Evolutionary conservation across 2,888 invertebrate species (phyloP).

Genomic region (Athripsodes cinereus): DNA sequence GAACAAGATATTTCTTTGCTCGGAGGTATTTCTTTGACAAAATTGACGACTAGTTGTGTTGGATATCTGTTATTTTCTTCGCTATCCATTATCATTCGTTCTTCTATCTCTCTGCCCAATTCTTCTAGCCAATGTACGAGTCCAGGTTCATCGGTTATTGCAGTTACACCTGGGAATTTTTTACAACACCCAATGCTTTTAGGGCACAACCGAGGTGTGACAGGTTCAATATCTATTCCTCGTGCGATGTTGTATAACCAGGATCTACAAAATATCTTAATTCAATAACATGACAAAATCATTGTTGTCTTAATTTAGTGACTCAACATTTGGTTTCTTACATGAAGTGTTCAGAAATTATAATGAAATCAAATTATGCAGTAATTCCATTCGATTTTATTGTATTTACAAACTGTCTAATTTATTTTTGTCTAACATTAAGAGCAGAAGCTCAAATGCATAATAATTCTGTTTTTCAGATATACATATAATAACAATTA

Average conservation of each 20-base stretch:
- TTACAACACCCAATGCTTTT: constrained; percentile 96
- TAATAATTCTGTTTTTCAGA: too few species aligned
- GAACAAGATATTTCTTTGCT: constrained; percentile 57
- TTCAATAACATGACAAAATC: not conserved
- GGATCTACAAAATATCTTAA: constrained; percentile 43
- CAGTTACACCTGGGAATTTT: constrained; percentile 79
- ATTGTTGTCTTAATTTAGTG: too few species aligned
- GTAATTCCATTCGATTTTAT: too few species aligned
- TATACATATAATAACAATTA: too few species aligned
- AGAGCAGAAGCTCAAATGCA: too few species aligned
- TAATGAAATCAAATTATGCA: too few species aligned
- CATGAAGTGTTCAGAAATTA: too few species aligned
- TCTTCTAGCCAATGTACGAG: constrained; percentile 77
- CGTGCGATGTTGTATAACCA: constrained; percentile 84
- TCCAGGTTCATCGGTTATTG: constrained; percentile 59
- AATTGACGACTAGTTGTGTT: constrained; percentile 70
- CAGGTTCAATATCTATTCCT: constrained; percentile 84
- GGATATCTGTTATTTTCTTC: constrained; percentile 77
- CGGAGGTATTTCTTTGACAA: constrained; percentile 50
- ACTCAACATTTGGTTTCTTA: too few species aligned
- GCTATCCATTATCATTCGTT: constrained; percentile 74
- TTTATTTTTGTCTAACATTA: too few species aligned
- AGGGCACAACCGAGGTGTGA: constrained; percentile 73
- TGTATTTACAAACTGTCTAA: too few species aligned
- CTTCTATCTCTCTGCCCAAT: constrained; percentile 74